Percentiles rank a stretch among this genome's conserved stretches.
These are phyloP conservation scores for Mus minutoides DNA, from an alignment of 2,797 vertebrate genomes.

Conservation along the genomic window DNA sequence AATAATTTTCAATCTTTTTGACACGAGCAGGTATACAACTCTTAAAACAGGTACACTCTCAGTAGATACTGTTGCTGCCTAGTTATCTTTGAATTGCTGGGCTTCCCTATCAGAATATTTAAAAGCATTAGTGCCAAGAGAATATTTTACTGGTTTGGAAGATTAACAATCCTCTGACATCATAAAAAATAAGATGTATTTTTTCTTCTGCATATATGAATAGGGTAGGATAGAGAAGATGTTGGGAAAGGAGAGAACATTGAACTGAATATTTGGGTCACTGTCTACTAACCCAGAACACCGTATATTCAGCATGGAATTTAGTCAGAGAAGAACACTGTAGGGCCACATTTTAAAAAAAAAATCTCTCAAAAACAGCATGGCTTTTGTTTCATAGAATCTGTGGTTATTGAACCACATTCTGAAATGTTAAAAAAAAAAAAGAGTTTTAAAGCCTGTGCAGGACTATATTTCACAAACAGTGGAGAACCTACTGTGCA, in stretches of 20 bases:
- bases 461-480: constrained; percentile 47
- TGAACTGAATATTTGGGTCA: not conserved
- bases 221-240: not conserved
- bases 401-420: not conserved
- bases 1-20: not conserved
- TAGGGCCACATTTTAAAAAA: not conserved
- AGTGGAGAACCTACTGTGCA: not conserved
- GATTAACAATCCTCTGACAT: not conserved
- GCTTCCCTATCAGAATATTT: not conserved
- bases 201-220: not conserved
- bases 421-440: constrained; percentile 54
- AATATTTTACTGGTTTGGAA: not conserved
- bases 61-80: not conserved
- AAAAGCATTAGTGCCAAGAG: not conserved
- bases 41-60: not conserved
- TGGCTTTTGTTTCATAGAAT: constrained; percentile 33
- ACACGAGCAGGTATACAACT: not conserved
- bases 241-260: rapidly evolving
- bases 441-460: constrained; percentile 19
- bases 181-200: not conserved
- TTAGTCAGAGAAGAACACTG: constrained; percentile 13
- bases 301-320: constrained; percentile 1
- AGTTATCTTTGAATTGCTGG: not conserved
- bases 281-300: not conserved
- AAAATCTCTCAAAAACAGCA: constrained; percentile 49